A percentile compares a stretch with the other conserved stretches of the same genome.
These are phyloP conservation scores for Leptinotarsa peninsularis DNA, from an alignment of 2,888 invertebrate species.

Conservation along the genomic window DNA sequence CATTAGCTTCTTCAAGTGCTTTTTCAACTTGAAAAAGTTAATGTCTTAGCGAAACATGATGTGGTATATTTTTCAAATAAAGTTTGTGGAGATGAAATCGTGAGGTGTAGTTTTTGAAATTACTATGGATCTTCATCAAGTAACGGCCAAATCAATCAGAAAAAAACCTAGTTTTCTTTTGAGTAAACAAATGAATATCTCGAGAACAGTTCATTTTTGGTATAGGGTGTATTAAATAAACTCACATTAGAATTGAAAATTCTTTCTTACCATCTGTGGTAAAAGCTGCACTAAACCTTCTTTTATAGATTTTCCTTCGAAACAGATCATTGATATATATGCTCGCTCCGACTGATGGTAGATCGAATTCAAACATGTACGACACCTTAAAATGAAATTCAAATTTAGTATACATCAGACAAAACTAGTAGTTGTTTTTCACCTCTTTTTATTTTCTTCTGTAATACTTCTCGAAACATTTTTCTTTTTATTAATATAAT, in stretches of 20 bases:
- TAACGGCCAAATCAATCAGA: no score
- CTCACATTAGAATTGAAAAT: not conserved
- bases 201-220: not conserved
- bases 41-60: no score
- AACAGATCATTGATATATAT: slow-evolving; percentile 3
- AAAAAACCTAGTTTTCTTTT: no score
- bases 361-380: slow-evolving; percentile 2
- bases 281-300: slow-evolving; percentile 5
- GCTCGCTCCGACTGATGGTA: not conserved
- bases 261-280: slow-evolving; percentile 4
- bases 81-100: no score
- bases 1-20: no score
- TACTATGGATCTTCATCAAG: no score
- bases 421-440: not conserved
- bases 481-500: not conserved
- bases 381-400: not conserved
- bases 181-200: not conserved
- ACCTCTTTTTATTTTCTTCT: not conserved
- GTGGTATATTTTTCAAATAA: no score
- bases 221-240: not conserved
- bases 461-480: not conserved
- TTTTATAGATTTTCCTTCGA: not conserved
- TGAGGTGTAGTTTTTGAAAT: no score
- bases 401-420: not conserved
- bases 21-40: no score